Evolutionary conservation across 2,113 vertebrate genomes (phyloP).

Genomic region (Labeo rohita): DNA sequence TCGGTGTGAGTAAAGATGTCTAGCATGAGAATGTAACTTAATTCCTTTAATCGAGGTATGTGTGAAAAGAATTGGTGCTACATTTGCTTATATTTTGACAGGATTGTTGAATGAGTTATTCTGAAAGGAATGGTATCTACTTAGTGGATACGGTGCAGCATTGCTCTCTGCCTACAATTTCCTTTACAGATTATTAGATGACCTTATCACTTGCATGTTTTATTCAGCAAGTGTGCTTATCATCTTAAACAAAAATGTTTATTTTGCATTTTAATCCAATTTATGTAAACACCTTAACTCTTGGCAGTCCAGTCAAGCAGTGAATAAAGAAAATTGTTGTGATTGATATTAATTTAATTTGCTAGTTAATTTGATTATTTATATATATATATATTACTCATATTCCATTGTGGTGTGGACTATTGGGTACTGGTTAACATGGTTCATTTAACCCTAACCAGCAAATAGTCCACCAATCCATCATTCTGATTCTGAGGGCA

Average conservation of each 20-base stretch:
- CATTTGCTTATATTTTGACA: not conserved
- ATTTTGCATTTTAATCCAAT: slow-evolving; percentile 9
- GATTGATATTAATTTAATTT: too few relatives aligned
- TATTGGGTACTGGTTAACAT: not conserved
- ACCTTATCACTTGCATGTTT: not conserved
- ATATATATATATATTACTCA: not conserved
- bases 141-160: not conserved
- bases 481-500: too few relatives aligned
- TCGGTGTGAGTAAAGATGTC: not conserved
- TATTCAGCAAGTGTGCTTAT: slow-evolving; percentile 1
- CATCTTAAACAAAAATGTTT: not conserved
- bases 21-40: not conserved
- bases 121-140: not conserved
- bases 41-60: not conserved
- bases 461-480: too few relatives aligned
- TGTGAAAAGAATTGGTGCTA: not conserved
- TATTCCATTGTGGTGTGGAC: not conserved
- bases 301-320: not conserved
- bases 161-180: not conserved
- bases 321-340: not conserved
- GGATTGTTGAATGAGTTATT: not conserved
- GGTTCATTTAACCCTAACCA: too few relatives aligned
- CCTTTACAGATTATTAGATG: not conserved
- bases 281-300: not conserved
- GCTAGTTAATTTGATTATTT: too few relatives aligned